Evolutionary conservation across 2,797 vertebrate species (phyloP), one percentile per base, ranked within the genome.

Genomic region (Anabas testudineus): DNA sequence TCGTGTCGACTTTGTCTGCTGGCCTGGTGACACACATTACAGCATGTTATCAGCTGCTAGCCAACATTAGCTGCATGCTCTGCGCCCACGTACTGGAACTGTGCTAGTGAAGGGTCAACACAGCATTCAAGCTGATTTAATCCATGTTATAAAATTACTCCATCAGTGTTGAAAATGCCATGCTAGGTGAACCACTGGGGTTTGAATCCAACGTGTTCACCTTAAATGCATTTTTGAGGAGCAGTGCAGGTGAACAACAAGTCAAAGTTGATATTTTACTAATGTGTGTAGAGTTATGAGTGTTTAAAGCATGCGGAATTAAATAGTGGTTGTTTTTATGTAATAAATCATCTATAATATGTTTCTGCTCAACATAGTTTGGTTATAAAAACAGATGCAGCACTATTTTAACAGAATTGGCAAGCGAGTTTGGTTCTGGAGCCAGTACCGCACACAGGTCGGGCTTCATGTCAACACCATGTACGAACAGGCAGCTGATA

Each of bases 21-120:
- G 68, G 52, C 69, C 87, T 9, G 64, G 30, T 90, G 88, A 93
- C 91, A 88, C 74, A 90, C 76, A 89, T 94, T 79, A 30, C 39
- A 43, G 71, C 70, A 18, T 3, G 39, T n/a, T 43, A 88, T 60
- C 68, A 48, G 57, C 1, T 12, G 63, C 70, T 63, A 74, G 52
- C 78, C 82, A 77, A 80, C 59, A 73, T 57, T 55, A 75, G 48
- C 71, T 13, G 15, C 21, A 32, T 2, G 12, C 21, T 15, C 16
- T 28, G 51, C 45, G 16, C 54, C 43, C 5, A 12, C 30, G 2
- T 1, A 52, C 36, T 53, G 34, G 34, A 34, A 37, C 48, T 2
- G 46, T 3, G 39, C n/a, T 22, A 21, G n/a, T n/a, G n/a, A n/a
- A n/a, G n/a, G n/a, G 68, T 83, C 72, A 7, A 32, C 30, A 32